Conservation (phyloP, 1,140 invertebrate species). For the Drosophila busckii region DNA sequence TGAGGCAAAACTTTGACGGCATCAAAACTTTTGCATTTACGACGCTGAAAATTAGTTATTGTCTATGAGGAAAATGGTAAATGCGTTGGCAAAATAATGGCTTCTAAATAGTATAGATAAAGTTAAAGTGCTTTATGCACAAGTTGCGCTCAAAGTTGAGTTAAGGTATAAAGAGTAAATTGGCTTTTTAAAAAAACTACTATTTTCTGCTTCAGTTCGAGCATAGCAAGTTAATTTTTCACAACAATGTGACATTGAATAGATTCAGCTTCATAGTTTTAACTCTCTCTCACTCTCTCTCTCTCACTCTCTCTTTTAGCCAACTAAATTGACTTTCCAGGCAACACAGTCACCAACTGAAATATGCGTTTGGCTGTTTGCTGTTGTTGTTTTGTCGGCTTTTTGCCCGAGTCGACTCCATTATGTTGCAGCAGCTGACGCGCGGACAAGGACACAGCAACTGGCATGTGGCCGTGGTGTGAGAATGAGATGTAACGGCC, state of each 20-base stretch:
- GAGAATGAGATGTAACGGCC: too few species aligned
- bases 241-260: too few species aligned
- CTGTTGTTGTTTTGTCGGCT: conserved; percentile 1
- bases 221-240: conserved; percentile 16
- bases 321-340: conserved; percentile 20
- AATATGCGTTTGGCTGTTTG: conserved; percentile 28
- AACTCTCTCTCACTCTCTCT: too few species aligned
- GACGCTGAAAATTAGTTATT: conserved; percentile 40
- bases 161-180: too few species aligned
- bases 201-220: too few species aligned
- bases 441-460: conserved; percentile 5
- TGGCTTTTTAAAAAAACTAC: too few species aligned
- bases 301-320: background rate
- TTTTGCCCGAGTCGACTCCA: conserved; percentile 27
- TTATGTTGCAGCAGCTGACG: conserved; percentile 45
- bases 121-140: too few species aligned
- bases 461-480: too few species aligned
- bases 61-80: conserved; percentile 30
- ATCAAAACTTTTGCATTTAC: conserved; percentile 8
- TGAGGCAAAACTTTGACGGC: background rate
- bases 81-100: conserved; percentile 26
- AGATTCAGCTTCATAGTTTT: too few species aligned
- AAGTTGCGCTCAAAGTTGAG: too few species aligned
- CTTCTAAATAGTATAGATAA: background rate
- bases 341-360: too few species aligned